Base-by-base conservation (phyloP, 2,113 vertebrate species). In the Misgurnus anguillicaudatus region DNA sequence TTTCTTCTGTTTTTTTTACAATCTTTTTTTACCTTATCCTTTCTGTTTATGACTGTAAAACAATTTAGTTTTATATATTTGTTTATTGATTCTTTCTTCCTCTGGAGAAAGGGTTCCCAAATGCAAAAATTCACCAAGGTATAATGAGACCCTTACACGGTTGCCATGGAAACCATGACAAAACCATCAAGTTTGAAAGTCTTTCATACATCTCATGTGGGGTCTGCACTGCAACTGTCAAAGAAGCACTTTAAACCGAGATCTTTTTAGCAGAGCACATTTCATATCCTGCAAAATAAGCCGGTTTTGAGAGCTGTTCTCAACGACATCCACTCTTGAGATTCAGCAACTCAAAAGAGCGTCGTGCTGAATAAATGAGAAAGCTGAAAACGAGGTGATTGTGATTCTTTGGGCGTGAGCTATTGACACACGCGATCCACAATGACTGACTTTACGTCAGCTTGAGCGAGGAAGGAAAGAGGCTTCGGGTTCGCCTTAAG, bases 121-220 rank as follows among this genome's bases (percentile, higher is more conserved):
- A 86, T 87, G 88, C 85, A 85, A 57, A 58, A 77, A 88, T 85
- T 86, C 81, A 88, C 90, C 90, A 9, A 19, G 42, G 47, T 64
- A 83, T 86, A 93, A 93, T 91, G 90, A 93, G 90, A 88, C 87
- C 87, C 85, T 89, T 86, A 84, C 84, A 65, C 75, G 82, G 93
- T 93, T 91, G 88, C 92, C 89, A 93, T 92, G 91, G 93, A 86
- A 88, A 94, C 90, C 87, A 87, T 91, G 91, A 91, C 90, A 92
- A 92, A 92, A 91, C 91, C 90, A 91, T 94, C 93, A 93, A 90
- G 89, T 91, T 92, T 87, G 85, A 77, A 80, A 83, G 80, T 88
- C 85, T 90, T 92, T 91, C 80, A 87, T 90, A 91, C 82, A 83
- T 84, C 81, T 79, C 69, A 88, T 86, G 85, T 85, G 88, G 88